Evolutionary conservation across 2,888 invertebrate species (phyloP).

Genomic region (Villa cingulata): DNA sequence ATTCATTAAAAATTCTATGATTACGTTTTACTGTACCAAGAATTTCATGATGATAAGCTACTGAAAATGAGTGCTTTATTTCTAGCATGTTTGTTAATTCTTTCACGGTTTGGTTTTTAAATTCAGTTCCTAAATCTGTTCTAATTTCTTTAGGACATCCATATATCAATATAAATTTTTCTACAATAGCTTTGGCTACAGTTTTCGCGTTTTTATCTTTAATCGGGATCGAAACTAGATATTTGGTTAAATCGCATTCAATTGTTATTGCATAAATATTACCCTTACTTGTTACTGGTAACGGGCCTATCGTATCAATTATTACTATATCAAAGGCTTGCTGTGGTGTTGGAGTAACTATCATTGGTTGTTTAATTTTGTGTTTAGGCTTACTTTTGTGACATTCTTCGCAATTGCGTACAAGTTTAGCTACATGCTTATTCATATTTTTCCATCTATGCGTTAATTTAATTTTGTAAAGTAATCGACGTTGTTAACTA

Average conservation of each 20-base stretch:
- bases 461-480: background rate
- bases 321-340: slow-evolving; percentile 4
- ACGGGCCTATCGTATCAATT: slow-evolving; percentile 8
- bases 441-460: background rate
- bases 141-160: slow-evolving; percentile 2
- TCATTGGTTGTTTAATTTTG: background rate
- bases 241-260: slow-evolving; percentile 9
- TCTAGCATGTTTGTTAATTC: slow-evolving; percentile 3
- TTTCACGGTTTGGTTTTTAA: slow-evolving; percentile 4
- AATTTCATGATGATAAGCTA: slow-evolving; percentile 4
- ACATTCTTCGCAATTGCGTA: slow-evolving; percentile 5
- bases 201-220: slow-evolving; percentile 3
- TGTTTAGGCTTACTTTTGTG: slow-evolving; percentile 1
- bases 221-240: slow-evolving; percentile 4
- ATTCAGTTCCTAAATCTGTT: slow-evolving; percentile 9
- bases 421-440: background rate
- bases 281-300: background rate
- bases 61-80: slow-evolving; percentile 4
- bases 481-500: background rate
- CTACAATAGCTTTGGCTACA: slow-evolving; percentile 9
- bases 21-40: slow-evolving; percentile 9
- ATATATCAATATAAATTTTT: slow-evolving; percentile 9
- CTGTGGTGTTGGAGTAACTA: slow-evolving; percentile 1
- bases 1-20: slow-evolving; percentile 12
- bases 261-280: slow-evolving; percentile 7